phyloP scores from a whole-genome alignment of 2,113 vertebrate genomes.

The Lycocorax pyrrhopterus region DNA sequence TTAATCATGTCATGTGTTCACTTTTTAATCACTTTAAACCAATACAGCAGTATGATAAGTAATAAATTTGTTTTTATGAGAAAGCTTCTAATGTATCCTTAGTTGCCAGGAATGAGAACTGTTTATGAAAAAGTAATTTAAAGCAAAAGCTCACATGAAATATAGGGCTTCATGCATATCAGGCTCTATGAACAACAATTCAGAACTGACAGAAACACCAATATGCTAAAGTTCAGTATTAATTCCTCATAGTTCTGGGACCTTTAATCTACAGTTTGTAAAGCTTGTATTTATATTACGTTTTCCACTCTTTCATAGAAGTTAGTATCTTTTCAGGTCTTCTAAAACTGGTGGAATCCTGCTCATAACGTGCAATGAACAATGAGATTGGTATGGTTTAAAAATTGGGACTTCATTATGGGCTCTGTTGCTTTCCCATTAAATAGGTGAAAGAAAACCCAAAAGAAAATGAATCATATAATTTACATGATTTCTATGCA shows the following conservation, averaged over 20 bases:
- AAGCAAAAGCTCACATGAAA: neutral
- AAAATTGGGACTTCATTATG: neutral
- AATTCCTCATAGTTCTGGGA: neutral
- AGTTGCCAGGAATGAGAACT: neutral
- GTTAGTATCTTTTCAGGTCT: neutral
- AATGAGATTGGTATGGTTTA: neutral
- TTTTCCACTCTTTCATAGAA: neutral
- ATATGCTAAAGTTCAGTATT: neutral
- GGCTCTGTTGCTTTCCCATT: neutral
- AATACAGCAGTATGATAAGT: neutral
- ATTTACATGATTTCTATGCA: neutral
- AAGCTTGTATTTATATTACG: neutral
- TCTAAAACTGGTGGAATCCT: neutral
- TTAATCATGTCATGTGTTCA: neutral
- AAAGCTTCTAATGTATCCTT: neutral
- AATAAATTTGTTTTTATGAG: constrained; percentile 16
- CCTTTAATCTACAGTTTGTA: neutral
- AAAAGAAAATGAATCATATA: neutral
- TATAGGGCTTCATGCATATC: neutral
- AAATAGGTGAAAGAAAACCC: neutral
- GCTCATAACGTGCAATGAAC: neutral
- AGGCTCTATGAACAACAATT: neutral
- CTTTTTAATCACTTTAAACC: constrained; percentile 14
- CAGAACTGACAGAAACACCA: neutral
- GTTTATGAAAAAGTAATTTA: neutral